phyloP scores from a whole-genome alignment of 2,797 vertebrate genomes.

The Salmo trutta region DNA sequence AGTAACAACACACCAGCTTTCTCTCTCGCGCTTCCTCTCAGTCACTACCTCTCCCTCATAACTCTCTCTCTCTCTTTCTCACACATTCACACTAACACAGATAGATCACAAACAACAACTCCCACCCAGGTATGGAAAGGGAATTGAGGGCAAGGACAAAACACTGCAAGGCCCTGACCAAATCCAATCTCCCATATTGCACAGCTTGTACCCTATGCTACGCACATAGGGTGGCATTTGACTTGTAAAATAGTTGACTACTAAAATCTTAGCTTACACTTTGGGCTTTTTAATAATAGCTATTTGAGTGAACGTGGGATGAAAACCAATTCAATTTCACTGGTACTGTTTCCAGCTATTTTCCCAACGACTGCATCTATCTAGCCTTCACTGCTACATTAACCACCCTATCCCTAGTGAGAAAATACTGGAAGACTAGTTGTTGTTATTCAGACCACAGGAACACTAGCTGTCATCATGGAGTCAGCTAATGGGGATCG shows the following conservation, averaged over 20 bases:
- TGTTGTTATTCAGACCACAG: no score
- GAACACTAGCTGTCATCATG: no score
- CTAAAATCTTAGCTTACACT: background rate
- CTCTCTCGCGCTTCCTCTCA: conserved; percentile 14
- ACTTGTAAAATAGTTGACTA: background rate
- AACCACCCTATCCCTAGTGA: no score
- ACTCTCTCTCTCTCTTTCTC: conserved; percentile 7
- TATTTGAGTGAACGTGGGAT: background rate
- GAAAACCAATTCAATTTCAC: background rate
- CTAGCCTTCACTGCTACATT: background rate
- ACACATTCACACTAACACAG: conserved; percentile 5
- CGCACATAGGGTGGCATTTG: conserved; percentile 19
- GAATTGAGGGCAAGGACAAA: conserved; percentile 22
- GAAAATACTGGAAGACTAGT: no score
- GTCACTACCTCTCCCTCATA: background rate
- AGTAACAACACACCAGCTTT: conserved; percentile 22
- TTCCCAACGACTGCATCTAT: conserved; percentile 13
- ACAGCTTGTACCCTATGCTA: conserved; percentile 16
- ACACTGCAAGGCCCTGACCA: conserved; percentile 37
- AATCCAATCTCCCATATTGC: conserved; percentile 19
- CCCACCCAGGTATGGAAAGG: background rate
- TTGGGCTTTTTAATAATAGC: background rate
- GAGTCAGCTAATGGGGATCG: no score
- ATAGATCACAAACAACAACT: background rate
- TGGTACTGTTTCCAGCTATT: conserved; percentile 6